Evolutionary conservation across 2,797 vertebrate genomes (phyloP), one percentile per base, ranked within the genome.

Genomic region (Hoplostethus mediterraneus): DNA sequence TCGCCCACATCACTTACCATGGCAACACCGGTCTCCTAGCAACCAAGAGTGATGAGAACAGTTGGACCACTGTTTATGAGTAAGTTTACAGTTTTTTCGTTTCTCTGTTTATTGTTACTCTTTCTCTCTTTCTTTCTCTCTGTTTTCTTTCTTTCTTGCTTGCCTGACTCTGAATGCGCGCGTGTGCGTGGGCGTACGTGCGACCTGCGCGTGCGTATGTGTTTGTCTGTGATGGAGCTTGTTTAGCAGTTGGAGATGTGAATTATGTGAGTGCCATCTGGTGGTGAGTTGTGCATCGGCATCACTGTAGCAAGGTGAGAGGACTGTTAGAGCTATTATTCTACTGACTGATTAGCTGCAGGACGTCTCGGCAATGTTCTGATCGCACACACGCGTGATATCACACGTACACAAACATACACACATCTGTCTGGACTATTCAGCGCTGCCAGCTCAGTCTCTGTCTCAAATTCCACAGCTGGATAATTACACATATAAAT

Each of bases 1-100:
- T 98, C 67, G 96, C 97, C 77, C 93, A 98, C 81, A 96, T 98
- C 95, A 97, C 97, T 1, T 98, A 98, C 83, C 96, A 97, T 48
- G 97, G 97, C 71, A 98, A 96, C 89, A 96, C 96, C 0, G 97
- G 97, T 79, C 96, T 98, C 87, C 93, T 98, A 77, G 95, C 97
- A 77, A 98, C 97, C 85, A 98, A 98, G 92, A 98, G 96, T 16
- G 96, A 98, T 42, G 97, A 98, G 88, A 97, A 98, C 28, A 97
- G 97, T 79, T 98, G 97, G 97, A 98, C 97, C n/a, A 97, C 96
- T 2, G 96, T 98, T 79, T 98, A 98, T 71, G 97, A 98, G 97
- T 98, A 95, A 96, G 96, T 87, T 80, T 56, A n/a, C 3, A 8
- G 42, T 25, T 31, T n/a, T n/a, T 21, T 53, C 14, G 49, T 71